Evolutionary conservation across 2,113 vertebrate genomes (phyloP), one percentile per base, ranked within the genome.

Genomic region (Tupaia tana): DNA sequence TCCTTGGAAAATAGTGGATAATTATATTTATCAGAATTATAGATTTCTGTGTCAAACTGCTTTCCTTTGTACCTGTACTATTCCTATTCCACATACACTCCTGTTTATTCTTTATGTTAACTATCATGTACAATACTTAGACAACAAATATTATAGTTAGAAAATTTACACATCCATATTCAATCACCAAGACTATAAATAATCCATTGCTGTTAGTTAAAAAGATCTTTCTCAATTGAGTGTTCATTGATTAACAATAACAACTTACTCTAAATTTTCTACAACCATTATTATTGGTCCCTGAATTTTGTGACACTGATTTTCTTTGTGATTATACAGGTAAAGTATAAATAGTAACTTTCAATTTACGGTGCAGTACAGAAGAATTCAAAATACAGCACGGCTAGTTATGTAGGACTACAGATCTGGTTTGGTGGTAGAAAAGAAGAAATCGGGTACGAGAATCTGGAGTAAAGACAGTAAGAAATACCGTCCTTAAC

Each of bases 11-110:
- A 77, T n/a, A 71, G 3, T 29, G 5, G 8, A 29, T 73, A 80
- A 90, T 90, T 78, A 63, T 18, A 89, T 92, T 85, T n/a, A 54
- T 82, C 31, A 34, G 29, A 31, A 86, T 71, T 94, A 24, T 59
- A 73, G 29, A 87, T 89, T 93, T 74, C 9, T 43, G 13, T 54
- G 15, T 70, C 64, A 75, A 59, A 16, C n/a, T 70, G 66, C 69
- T 92, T 94, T 85, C 58, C 77, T 69, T 43, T 54, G 20, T 69
- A 52, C 29, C 73, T 77, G 89, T 64, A 86, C 80, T 83, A 9
- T 77, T 79, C 16, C 31, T 75, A n/a, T 27, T 92, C 58, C 24
- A 80, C 80, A n/a, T 58, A 34, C 0, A 13, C 27, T 54, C 15
- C 22, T 77, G 3, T 78, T 43, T 89, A 71, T 89, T 87, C n/a